A percentile compares a stretch with the other conserved stretches of the same genome.
Evolutionary conservation across 1,140 invertebrate genomes (phyloP).

Genomic region (Brachionus rubens): DNA sequence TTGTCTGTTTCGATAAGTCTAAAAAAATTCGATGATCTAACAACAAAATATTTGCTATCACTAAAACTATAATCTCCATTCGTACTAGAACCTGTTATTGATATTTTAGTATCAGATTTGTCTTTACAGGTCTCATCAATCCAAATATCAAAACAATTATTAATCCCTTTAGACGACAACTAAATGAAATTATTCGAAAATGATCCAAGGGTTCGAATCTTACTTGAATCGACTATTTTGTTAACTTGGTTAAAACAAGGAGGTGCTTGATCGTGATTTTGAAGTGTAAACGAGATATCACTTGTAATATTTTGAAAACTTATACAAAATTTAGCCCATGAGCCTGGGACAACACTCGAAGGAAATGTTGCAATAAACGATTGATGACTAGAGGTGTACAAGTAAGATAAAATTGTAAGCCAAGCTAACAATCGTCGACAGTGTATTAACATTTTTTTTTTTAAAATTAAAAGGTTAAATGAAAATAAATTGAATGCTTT

Average conservation of each 20-base stretch:
- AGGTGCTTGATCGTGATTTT: not conserved
- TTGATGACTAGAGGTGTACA: no score
- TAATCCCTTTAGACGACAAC: not conserved
- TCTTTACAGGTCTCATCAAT: not conserved
- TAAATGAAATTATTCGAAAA: not conserved
- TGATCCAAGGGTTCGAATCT: not conserved
- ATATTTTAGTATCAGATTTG: not conserved
- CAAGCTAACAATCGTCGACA: conserved; percentile 1
- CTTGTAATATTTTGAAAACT: not conserved
- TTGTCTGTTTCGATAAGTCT: conserved; percentile 43
- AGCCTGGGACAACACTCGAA: not conserved
- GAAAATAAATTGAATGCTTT: not conserved
- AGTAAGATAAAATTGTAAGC: no score
- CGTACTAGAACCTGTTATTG: not conserved
- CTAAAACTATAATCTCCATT: not conserved
- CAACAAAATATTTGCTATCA: conserved; percentile 11
- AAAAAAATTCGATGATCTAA: not conserved
- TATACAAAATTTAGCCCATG: conserved; percentile 34
- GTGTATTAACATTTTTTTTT: conserved; percentile 4
- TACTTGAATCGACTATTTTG: conserved; percentile 11
- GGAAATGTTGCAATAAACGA: conserved; percentile 27
- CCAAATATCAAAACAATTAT: not conserved
- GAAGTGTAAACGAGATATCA: not conserved
- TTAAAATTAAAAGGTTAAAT: not conserved
- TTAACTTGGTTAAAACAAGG: not conserved